Conservation (phyloP, 2,888 invertebrate genomes). For the Macrosiphum euphorbiae region DNA sequence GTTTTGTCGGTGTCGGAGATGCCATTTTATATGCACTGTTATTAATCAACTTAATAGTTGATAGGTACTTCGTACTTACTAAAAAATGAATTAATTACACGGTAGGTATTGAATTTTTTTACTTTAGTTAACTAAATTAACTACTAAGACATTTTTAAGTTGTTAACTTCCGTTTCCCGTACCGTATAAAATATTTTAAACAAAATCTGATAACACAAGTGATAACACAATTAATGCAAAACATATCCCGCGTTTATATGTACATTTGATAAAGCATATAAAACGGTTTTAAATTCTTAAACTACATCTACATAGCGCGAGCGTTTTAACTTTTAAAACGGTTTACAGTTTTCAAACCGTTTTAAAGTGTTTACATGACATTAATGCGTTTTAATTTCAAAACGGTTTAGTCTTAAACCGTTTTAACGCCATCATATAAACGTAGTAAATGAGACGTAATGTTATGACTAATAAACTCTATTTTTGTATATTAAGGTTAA, state of each 20-base stretch:
- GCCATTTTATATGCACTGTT: background rate
- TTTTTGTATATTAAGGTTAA: too few species aligned
- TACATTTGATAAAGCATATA: background rate
- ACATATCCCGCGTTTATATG: conserved; percentile 2
- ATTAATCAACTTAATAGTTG: background rate
- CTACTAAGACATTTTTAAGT: too few species aligned
- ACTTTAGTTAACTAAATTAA: too few species aligned
- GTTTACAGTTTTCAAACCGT: conserved; percentile 8
- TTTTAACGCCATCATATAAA: conserved; percentile 30
- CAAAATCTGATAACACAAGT: conserved; percentile 12
- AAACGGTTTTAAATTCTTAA: conserved; percentile 9
- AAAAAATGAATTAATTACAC: conserved; percentile 12
- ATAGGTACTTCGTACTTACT: background rate
- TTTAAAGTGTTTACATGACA: conserved; percentile 31
- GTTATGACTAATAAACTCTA: too few species aligned
- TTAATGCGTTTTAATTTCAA: conserved; percentile 25
- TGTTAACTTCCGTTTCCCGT: too few species aligned
- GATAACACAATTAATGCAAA: conserved; percentile 3
- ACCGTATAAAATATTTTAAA: background rate
- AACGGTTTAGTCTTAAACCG: background rate
- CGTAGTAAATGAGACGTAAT: too few species aligned
- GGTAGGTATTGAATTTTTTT: too few species aligned
- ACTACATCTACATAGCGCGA: conserved; percentile 15
- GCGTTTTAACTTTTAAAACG: conserved; percentile 24
- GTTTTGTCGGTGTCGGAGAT: background rate